Evolutionary conservation across 2,888 invertebrate genomes (phyloP), one percentile per base, ranked within the genome.

Genomic region (Cataglyphis albicans): DNA sequence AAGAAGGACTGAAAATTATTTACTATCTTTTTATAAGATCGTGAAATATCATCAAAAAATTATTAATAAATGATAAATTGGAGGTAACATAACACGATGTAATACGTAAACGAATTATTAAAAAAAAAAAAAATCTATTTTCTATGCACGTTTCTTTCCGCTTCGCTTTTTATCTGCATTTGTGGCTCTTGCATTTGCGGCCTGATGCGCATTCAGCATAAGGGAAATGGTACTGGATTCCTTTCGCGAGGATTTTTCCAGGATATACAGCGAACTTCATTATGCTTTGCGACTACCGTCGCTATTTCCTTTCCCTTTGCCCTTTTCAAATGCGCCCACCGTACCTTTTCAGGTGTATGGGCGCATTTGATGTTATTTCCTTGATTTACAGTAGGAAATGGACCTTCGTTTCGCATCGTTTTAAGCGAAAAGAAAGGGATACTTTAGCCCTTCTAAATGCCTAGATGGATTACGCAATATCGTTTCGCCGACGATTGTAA

Each of bases 171-270:
- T 29, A 68, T 25, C 12, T n/a, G 52, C 68, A n/a, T 65, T 64
- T 64, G 61, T n/a, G n/a, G 64, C 18, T 10, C 48, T 73, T 65
- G 32, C 67, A 18, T 65, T 52, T 48, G 63, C 73, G 64, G 41
- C 32, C 15, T 41, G 38, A 67, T 41, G 52, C 7, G 15, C 38
- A 63, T 63, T 82, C 86, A 87, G 86, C 87, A 88, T 87, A 84
- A 87, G 82, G 84, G 87, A n/a, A 91, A 89, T 88, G 90, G 90
- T 89, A 89, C 87, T 52, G 81, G 74, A 84, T 76, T 82, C 67
- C 25, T 78, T 78, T 59, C 25, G 29, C 80, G 68, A 73, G 44
- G 44, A 75, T 75, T 86, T 89, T 86, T 83, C 82, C 84, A 81
- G 12, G 25, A 67, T 67, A 86, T 87, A 86, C 88, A 84, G 82